Evolutionary conservation across 1,140 invertebrate genomes (phyloP).

Genomic region (Bombus haemorrhoidalis): DNA sequence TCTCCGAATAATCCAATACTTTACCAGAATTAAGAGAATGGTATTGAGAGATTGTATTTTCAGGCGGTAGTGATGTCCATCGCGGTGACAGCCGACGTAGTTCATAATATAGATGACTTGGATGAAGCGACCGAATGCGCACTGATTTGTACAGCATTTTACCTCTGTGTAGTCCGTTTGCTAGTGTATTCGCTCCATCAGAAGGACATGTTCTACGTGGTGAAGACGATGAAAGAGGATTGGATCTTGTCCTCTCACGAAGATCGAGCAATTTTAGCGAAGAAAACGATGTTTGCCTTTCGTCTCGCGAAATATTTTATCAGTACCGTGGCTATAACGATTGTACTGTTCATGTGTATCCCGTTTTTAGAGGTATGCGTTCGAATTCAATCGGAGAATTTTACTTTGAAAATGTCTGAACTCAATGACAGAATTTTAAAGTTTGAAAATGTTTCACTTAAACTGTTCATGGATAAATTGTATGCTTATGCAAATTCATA

Average conservation of each 20-base stretch:
- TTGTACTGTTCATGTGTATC: constrained; percentile 43
- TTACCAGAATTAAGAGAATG: not conserved
- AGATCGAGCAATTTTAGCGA: constrained; percentile 54
- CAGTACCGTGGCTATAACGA: constrained; percentile 49
- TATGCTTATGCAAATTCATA: no score
- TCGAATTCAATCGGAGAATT: not conserved
- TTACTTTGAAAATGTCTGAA: no score
- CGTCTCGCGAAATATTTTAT: constrained; percentile 70
- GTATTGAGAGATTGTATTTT: not conserved
- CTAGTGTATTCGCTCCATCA: constrained; percentile 53
- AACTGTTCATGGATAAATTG: no score
- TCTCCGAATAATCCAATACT: not conserved
- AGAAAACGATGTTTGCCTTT: constrained; percentile 67
- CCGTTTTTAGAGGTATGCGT: constrained; percentile 67
- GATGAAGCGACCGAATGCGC: constrained; percentile 69
- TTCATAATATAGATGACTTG: constrained; percentile 61
- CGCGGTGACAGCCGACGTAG: constrained; percentile 44
- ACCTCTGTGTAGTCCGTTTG: constrained; percentile 61
- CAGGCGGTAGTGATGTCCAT: constrained; percentile 24
- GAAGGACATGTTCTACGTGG: constrained; percentile 64
- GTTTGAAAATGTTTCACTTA: no score
- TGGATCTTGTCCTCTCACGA: constrained; percentile 58
- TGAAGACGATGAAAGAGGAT: constrained; percentile 69
- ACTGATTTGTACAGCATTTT: constrained; percentile 54
- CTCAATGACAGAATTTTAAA: no score